Base-by-base conservation (phyloP, 2,797 vertebrate genomes). In the Loris lydekkerianus region DNA sequence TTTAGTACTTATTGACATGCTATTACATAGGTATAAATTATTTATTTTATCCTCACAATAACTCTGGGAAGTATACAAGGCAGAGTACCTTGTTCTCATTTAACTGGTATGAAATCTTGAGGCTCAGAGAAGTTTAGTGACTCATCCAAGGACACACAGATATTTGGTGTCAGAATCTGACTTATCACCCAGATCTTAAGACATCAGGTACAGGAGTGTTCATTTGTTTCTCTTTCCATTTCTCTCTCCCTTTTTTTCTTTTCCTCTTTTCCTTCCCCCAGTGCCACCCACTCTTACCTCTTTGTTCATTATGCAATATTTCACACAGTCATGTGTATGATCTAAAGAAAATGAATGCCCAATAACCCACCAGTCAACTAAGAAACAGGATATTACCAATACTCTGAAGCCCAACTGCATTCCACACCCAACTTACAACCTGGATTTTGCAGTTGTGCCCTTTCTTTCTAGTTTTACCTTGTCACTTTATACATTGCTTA, bases 241-340 rank as follows among this genome's bases (percentile, higher is more conserved):
- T 1, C 1, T 29, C 11, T 34, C 29, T 83, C 25, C 17, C 20
- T 43, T n/a, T 49, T n/a, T 23, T 65, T 87, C 25, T 20, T 61
- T 86, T 58, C n/a, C 14, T 76, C 29, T 58, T 76, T 46, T 6
- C 15, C 31, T 37, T 60, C 34, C 37, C 2, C 23, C 13, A 84
- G 46, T 14, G 23, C 46, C 8, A 18, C 23, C 20, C 37, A 60
- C 49, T 27, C 29, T 40, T 88, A 25, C 53, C 17, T 76, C 53
- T 53, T 92, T 88, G 43, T 61, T 81, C 72, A 69, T 43, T 89
- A 89, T 60, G 21, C 31, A 91, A 13, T 72, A 46, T 82, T 90
- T 90, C 76, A 69, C 23, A 34, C 15, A 43, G 14, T 60, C 18
- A 34, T 60, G 58, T 43, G 0, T 67, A 34, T 91, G 25, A 85